A percentile compares a stretch with the other conserved stretches of the same genome.
phyloP scores from a whole-genome alignment of 2,113 vertebrate genomes.

The Tachuris rubrigastra region DNA sequence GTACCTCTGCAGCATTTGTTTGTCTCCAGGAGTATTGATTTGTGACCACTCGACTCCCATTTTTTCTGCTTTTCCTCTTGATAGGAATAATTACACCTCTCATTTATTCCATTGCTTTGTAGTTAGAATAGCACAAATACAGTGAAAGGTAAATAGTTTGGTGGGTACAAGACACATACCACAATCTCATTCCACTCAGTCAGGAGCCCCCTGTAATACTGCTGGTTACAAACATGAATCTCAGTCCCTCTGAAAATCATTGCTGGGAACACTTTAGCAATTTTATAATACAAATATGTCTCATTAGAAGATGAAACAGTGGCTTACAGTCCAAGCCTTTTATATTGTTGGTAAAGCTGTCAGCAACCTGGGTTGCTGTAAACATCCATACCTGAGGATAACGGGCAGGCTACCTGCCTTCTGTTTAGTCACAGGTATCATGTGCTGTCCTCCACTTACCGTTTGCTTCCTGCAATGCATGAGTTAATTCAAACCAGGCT shows the following conservation, averaged over 20 bases:
- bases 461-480: background rate
- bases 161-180: background rate
- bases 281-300: background rate
- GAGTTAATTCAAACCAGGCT: background rate
- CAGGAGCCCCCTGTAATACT: background rate
- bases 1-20: background rate
- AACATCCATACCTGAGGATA: background rate
- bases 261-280: background rate
- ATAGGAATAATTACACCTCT: background rate
- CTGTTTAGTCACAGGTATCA: background rate
- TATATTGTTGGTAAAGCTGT: background rate
- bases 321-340: background rate
- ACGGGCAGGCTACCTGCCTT: background rate
- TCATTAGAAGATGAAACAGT: background rate
- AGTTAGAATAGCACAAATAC: background rate
- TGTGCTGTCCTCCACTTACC: background rate
- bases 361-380: background rate
- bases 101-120: background rate
- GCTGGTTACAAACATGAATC: background rate
- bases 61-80: background rate
- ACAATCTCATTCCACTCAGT: background rate
- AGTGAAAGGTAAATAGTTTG: background rate
- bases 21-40: conserved; percentile 12
- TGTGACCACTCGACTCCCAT: background rate
- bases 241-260: background rate